These are phyloP conservation scores for Serrognathus titanus DNA, from an alignment of 2,888 invertebrate species.

Conservation along the genomic window DNA sequence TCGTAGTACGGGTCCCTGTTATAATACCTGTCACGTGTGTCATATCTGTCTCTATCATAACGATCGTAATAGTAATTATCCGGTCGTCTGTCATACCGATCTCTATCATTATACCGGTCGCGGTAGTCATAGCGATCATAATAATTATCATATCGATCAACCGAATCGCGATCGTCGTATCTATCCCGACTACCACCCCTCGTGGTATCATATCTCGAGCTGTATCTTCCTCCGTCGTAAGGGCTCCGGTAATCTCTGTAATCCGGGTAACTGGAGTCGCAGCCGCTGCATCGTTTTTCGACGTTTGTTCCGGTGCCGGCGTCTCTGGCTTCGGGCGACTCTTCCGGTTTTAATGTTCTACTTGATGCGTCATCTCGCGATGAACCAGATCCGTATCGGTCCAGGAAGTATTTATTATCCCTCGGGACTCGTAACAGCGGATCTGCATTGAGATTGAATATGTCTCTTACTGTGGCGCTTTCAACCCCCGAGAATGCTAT, in stretches of 20 bases:
- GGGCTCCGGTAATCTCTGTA: conserved; percentile 46
- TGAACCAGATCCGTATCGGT: conserved; percentile 22
- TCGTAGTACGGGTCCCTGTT: conserved; percentile 34
- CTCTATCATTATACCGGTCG: conserved; percentile 28
- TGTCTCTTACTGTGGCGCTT: conserved; percentile 22
- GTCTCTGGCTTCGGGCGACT: conserved; percentile 30
- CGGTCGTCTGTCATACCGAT: conserved; percentile 26
- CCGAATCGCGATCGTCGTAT: conserved; percentile 10
- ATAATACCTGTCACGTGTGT: conserved; percentile 17
- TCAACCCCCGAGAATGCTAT: conserved; percentile 4
- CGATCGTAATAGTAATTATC: conserved; percentile 41
- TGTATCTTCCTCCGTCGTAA: conserved; percentile 38
- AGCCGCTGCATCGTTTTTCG: conserved; percentile 33
- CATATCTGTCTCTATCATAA: conserved; percentile 27
- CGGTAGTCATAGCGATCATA: conserved; percentile 43
- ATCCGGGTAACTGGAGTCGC: conserved; percentile 40
- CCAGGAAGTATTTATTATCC: conserved; percentile 27
- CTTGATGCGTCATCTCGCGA: conserved; percentile 6
- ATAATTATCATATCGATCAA: conserved; percentile 20
- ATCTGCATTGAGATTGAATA: conserved; percentile 22
- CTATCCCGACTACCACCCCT: conserved; percentile 35
- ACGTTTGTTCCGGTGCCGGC: conserved; percentile 21
- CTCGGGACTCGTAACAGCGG: conserved; percentile 19
- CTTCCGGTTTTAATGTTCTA: conserved; percentile 33
- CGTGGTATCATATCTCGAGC: conserved; percentile 26